These are phyloP conservation scores for Sylvicola cinctus DNA, from an alignment of 2,888 invertebrate genomes.

Conservation along the genomic window DNA sequence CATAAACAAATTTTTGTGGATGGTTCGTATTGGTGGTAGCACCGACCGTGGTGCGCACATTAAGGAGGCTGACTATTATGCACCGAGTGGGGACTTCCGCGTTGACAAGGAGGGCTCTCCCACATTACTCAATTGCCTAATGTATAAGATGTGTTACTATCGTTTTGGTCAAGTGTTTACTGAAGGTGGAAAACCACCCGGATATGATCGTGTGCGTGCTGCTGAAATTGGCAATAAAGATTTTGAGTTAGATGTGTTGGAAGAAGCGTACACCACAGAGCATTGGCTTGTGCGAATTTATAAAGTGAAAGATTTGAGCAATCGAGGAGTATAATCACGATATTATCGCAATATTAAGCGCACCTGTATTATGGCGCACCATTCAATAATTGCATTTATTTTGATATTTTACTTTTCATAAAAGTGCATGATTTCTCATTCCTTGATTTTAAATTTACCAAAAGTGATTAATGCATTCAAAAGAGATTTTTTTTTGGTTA, in stretches of 20 bases:
- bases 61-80: constrained; percentile 93
- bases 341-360: background rate
- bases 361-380: too few relatives aligned
- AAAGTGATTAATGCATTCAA: too few relatives aligned
- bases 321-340: constrained; percentile 48
- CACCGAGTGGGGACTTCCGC: constrained; percentile 84
- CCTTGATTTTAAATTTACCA: too few relatives aligned
- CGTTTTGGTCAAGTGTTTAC: constrained; percentile 92
- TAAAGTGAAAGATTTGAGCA: constrained; percentile 87
- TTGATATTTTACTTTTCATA: too few relatives aligned
- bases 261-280: constrained; percentile 97
- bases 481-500: too few relatives aligned
- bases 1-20: constrained; percentile 99
- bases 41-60: constrained; percentile 89
- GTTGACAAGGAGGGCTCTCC: constrained; percentile 88
- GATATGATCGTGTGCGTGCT: constrained; percentile 87
- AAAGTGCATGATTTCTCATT: too few relatives aligned
- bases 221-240: constrained; percentile 99
- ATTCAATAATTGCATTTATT: too few relatives aligned
- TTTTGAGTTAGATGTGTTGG: constrained; percentile 92
- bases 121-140: constrained; percentile 83
- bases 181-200: constrained; percentile 85
- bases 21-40: constrained; percentile 94
- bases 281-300: constrained; percentile 98
- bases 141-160: constrained; percentile 99